A percentile compares a stretch with the other conserved stretches of the same genome.
phyloP scores from a whole-genome alignment of 2,113 vertebrate species.

The Epinephelus lanceolatus region DNA sequence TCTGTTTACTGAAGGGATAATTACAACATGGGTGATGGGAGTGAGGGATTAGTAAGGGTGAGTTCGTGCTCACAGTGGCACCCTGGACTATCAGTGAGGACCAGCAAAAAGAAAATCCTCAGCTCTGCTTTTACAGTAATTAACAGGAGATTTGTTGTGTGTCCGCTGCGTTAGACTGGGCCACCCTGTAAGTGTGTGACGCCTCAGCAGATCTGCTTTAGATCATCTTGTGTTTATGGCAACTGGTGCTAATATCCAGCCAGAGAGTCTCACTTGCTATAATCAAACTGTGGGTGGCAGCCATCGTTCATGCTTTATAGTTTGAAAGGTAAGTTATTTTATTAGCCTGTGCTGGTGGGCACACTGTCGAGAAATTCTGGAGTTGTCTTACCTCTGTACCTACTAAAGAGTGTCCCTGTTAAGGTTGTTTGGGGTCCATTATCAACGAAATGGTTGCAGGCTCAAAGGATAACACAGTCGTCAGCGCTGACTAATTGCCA shows the following conservation, averaged over 20 bases:
- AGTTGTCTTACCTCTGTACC: neutral
- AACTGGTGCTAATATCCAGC: constrained; percentile 1
- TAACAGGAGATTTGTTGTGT: constrained; percentile 49
- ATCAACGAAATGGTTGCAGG: neutral
- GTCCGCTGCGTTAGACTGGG: constrained; percentile 9
- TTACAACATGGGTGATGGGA: constrained; percentile 37
- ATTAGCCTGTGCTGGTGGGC: neutral
- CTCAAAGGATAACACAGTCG: neutral
- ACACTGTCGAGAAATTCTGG: neutral
- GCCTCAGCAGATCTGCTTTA: constrained; percentile 43
- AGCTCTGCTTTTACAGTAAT: constrained; percentile 34
- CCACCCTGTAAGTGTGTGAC: constrained; percentile 35
- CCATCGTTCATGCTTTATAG: neutral
- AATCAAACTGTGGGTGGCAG: constrained; percentile 43
- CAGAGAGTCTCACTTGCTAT: constrained; percentile 8
- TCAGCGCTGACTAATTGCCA: neutral
- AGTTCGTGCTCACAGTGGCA: constrained; percentile 21
- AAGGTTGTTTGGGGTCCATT: neutral
- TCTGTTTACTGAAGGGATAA: constrained; percentile 38
- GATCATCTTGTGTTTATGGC: constrained; percentile 37
- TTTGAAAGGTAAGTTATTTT: constrained; percentile 22
- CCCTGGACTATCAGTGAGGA: neutral
- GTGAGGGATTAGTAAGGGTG: constrained; percentile 24
- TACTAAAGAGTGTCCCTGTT: neutral
- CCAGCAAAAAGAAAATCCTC: constrained; percentile 3